Evolutionary conservation across 2,797 vertebrate genomes (phyloP).

Genomic region (Cygnus olor): DNA sequence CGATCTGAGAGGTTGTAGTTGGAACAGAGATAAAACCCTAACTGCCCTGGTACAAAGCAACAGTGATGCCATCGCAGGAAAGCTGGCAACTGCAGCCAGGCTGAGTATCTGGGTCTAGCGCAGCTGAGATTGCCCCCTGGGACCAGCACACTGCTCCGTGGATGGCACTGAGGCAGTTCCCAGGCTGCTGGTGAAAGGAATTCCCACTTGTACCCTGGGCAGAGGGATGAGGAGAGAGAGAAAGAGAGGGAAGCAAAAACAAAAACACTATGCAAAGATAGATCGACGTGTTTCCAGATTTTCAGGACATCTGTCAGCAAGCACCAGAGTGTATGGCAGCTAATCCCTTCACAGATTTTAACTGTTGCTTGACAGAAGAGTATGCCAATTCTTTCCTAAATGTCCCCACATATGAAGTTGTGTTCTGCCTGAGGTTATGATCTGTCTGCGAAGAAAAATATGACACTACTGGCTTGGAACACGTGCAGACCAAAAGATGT

Average conservation of each 20-base stretch:
- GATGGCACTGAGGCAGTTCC: background rate
- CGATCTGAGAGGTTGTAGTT: constrained; percentile 22
- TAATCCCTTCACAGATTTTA: constrained; percentile 74
- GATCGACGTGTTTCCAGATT: constrained; percentile 70
- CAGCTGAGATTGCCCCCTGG: background rate
- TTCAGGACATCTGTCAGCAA: constrained; percentile 73
- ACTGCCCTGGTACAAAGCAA: background rate
- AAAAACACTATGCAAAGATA: constrained; percentile 49
- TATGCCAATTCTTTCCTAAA: constrained; percentile 37
- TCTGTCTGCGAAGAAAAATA: constrained; percentile 40
- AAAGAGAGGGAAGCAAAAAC: background rate
- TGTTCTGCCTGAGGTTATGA: constrained; percentile 3
- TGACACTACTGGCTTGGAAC: background rate
- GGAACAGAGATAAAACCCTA: constrained; percentile 15
- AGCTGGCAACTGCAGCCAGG: background rate
- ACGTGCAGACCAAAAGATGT: background rate
- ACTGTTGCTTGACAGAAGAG: constrained; percentile 61
- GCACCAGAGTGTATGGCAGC: constrained; percentile 44
- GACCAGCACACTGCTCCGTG: fast-evolving
- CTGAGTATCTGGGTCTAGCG: background rate
- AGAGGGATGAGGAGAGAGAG: background rate
- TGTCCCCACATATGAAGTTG: background rate
- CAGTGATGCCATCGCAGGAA: background rate
- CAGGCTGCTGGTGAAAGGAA: background rate
- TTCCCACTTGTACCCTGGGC: background rate